Evolutionary conservation across 2,888 invertebrate genomes (phyloP).

Genomic region (Rhorus exstirpatorius): DNA sequence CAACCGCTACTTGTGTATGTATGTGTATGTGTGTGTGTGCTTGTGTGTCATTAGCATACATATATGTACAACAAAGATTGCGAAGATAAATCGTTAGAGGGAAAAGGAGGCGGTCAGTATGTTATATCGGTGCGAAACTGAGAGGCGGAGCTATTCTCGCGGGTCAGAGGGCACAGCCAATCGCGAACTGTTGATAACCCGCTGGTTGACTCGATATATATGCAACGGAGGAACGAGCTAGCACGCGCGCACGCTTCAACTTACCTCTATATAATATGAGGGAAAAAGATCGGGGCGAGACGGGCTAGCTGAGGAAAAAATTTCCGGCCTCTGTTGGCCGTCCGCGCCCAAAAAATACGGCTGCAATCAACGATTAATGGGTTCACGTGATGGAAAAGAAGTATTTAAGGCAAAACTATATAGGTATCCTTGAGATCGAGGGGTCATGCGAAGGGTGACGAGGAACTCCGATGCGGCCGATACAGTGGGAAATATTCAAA

Average conservation of each 20-base stretch:
- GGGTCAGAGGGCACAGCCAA: constrained; percentile 83
- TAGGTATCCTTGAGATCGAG: no score
- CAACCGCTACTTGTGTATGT: neutral
- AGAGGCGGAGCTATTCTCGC: constrained; percentile 81
- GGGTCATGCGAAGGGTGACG: no score
- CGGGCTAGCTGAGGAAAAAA: neutral
- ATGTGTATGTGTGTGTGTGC: no score
- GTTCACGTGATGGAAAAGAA: no score
- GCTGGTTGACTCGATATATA: constrained; percentile 71
- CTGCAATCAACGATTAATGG: no score
- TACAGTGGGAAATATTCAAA: no score
- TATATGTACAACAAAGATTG: constrained; percentile 18
- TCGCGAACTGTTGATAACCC: constrained; percentile 81
- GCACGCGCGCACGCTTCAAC: constrained; percentile 64
- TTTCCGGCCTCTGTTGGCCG: neutral
- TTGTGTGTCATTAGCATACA: no score
- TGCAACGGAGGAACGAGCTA: constrained; percentile 53
- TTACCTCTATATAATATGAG: constrained; percentile 35
- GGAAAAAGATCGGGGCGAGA: neutral
- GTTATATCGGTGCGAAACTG: constrained; percentile 76
- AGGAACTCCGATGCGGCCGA: no score
- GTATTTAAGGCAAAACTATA: no score
- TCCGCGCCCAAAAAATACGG: neutral
- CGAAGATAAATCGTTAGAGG: constrained; percentile 55
- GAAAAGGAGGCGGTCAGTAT: constrained; percentile 72